Evolutionary conservation across 2,888 invertebrate genomes (phyloP), one percentile per base, ranked within the genome.

Genomic region (Exocentrus adspersus): DNA sequence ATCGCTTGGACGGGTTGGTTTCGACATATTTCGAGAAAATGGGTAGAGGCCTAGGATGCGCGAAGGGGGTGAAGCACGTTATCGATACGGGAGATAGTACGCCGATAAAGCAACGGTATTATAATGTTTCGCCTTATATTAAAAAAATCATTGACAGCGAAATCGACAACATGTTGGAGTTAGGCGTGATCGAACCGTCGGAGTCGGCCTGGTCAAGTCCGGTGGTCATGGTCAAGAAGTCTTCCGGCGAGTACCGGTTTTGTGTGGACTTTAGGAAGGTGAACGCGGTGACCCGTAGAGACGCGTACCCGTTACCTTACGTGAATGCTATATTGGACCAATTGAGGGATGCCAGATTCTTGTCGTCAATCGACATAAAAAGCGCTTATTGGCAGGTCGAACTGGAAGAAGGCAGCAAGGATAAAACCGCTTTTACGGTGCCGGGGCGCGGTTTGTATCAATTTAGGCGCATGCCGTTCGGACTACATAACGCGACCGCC

Each of bases 191-290:
- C 2, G 74, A 77, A 54, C 70, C 68, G 0, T 76, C 74, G 0
- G 58, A 52, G 0, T 75, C 74, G 24, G 63, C 70, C 0, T 78
- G 76, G 77, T 67, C 72, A 1, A 69, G 72, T 1, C 74, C 75
- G 0, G 72, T 75, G 0, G 60, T 75, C 5, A 61, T 78, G 1
- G 65, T 75, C 42, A 70, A 72, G 1, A 68, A 64, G 14, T 70
- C 74, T 14, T 72, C 76, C 56, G 71, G 68, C 17, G 2, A 14
- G 6, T 48, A 21, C 2, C 28, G 48, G 6, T 48, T 48, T 12
- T 24, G 24, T 2, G 48, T 48, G 1, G 28, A 48, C 9, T 45
- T 4, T 16, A 1, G 20, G 17, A 17, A 17, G 2, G 1, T 45
- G 1, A 45, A 45, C 7, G 2, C 1, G 17, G 45, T 45, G 2